Base-by-base conservation (phyloP, 2,888 invertebrate genomes). In the Parascotia fuliginaria region DNA sequence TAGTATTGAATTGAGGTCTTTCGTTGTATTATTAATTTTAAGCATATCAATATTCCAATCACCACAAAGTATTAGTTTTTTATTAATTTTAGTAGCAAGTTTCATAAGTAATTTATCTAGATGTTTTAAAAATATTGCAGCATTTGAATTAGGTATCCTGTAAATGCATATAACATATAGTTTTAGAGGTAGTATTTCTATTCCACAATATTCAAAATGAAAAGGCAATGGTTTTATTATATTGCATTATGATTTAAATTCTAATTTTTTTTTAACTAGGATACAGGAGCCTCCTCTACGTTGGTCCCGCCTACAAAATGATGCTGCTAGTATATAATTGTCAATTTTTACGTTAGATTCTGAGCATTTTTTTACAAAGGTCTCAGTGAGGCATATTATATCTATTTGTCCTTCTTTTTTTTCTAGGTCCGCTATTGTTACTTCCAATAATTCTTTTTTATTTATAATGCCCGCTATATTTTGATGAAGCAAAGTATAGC, bases 271-370 rank as follows among this genome's bases (percentile, higher is more conserved):
- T 24, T 9, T 31, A 7, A 22, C 32, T 5, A 42, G 22, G 13
- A 33, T 39, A 9, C 41, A 22, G n/a, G 22, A 22, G 9, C 33
- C 39, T 4, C 39, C 39, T 15, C 39, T 32, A 13, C 32, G 32
- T 32, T 32, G 32, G 13, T 32, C 32, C 2, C 7, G 2, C 6
- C 32, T 32, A 6, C 14, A 32, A 7, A 13, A 32, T 6, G 1
- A 32, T 13, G 32, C 13, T 2, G 14, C 32, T 9, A 32, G 32
- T 13, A 7, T 14, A 32, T 13, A 14, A 6, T 32, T 14, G 7
- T 12, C 14, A 32, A 32, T 32, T 14, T 32, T 32, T 9, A 32
- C 0, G 2, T 32, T 14, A 7, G 13, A 6, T 1, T 14, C 32
- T 3, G 13, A 13, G 1, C 32, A 13, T 13, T 9, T 32, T 32